These are phyloP conservation scores for Poliocrania exsul DNA, from an alignment of 2,797 vertebrate species.

Conservation along the genomic window DNA sequence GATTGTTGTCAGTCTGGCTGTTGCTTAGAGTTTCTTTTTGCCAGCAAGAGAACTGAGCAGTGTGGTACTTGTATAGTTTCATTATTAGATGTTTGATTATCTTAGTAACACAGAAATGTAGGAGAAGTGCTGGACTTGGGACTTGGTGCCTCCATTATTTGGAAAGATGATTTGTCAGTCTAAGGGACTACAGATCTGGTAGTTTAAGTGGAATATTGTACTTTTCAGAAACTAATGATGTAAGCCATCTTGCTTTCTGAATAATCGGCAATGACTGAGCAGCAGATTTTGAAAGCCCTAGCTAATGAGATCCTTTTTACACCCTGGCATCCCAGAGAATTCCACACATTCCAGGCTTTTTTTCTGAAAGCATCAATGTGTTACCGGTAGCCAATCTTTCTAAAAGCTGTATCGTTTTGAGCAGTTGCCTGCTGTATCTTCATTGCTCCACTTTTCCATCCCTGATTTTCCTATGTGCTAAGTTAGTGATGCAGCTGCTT, in stretches of 20 bases:
- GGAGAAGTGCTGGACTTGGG: not conserved
- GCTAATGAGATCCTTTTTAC: conserved; percentile 16
- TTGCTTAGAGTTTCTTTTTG: not conserved
- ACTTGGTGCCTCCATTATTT: not conserved
- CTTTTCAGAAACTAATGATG: conserved; percentile 6
- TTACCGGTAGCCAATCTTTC: not conserved
- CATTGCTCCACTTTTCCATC: not conserved
- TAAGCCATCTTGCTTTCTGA: conserved; percentile 17
- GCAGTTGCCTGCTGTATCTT: not conserved
- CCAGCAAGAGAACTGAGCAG: not conserved
- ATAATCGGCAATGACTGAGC: not conserved
- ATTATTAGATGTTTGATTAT: not conserved
- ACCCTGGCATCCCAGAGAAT: conserved; percentile 30
- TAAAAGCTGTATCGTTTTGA: not conserved
- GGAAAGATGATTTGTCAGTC: not conserved
- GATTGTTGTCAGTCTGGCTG: conserved; percentile 10
- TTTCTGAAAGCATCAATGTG: not conserved
- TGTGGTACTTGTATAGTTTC: not conserved
- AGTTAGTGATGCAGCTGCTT: not conserved
- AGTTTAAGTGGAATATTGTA: conserved; percentile 5
- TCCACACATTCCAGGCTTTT: conserved; percentile 44
- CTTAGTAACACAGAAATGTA: not conserved
- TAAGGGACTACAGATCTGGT: not conserved
- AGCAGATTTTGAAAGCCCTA: conserved; percentile 28
- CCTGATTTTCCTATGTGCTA: not conserved